Evolutionary conservation across 2,797 vertebrate species (phyloP).

Genomic region (Alca torda): DNA sequence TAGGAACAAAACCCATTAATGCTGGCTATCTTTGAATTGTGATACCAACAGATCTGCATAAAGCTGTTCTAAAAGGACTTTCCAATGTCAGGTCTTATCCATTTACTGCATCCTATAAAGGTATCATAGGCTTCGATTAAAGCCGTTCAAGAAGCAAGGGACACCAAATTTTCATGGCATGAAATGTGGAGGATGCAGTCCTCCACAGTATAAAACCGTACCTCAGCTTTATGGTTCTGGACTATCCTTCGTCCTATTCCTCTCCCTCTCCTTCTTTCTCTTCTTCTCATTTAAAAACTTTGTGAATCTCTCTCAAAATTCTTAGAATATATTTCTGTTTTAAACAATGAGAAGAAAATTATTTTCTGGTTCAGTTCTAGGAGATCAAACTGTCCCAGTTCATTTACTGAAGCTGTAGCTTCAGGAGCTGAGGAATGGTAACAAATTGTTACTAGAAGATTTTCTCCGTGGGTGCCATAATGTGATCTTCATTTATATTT

Average conservation of each 20-base stretch:
- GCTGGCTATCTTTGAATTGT: neutral
- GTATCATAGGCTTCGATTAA: neutral
- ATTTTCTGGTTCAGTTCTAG: neutral
- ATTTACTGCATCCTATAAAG: neutral
- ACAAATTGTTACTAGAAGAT: neutral
- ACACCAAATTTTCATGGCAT: neutral
- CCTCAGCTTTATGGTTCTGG: neutral
- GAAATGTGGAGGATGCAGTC: neutral
- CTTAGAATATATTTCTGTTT: neutral
- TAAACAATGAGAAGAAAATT: neutral
- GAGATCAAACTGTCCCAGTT: neutral
- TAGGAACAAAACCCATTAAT: neutral
- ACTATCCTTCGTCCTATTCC: neutral
- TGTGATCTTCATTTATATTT: neutral
- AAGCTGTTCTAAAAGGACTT: neutral
- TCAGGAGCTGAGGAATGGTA: neutral
- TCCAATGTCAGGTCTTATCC: neutral
- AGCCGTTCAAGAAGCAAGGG: neutral
- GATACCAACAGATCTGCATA: neutral
- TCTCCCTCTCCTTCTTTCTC: neutral
- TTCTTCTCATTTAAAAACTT: neutral
- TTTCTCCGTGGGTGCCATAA: neutral
- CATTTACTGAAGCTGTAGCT: neutral
- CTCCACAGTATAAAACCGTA: neutral
- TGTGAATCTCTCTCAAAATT: neutral